Evolutionary conservation across 2,797 vertebrate genomes (phyloP).

Genomic region (Florisuga fusca): DNA sequence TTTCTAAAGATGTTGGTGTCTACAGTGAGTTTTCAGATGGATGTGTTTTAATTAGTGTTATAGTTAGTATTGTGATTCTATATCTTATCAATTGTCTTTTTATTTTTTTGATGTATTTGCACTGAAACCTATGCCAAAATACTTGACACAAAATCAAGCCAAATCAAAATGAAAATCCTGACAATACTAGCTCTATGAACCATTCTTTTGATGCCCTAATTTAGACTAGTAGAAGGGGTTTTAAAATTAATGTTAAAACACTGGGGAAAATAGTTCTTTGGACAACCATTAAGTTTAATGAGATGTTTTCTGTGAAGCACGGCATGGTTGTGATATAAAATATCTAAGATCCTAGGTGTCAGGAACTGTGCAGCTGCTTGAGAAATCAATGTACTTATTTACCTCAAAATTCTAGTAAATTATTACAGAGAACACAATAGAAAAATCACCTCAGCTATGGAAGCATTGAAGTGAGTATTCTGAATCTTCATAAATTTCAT

Average conservation of each 20-base stretch:
- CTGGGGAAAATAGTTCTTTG: neutral
- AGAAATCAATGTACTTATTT: slow-evolving; percentile 41
- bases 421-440: slow-evolving; percentile 18
- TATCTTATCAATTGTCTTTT: neutral
- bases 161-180: neutral
- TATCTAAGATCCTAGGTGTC: neutral
- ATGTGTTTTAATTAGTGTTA: neutral
- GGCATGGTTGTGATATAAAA: neutral
- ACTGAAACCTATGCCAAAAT: neutral
- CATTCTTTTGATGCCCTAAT: neutral
- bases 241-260: neutral
- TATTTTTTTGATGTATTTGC: neutral
- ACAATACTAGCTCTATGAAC: neutral
- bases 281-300: neutral
- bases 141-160: neutral
- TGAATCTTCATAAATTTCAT: slow-evolving; percentile 33
- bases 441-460: neutral
- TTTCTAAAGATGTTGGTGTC: neutral
- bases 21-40: neutral
- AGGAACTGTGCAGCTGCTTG: neutral
- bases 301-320: neutral
- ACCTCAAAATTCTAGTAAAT: slow-evolving; percentile 28
- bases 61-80: neutral
- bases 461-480: slow-evolving; percentile 3
- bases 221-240: neutral